Conservation (phyloP, 2,888 invertebrate genomes). For the Venustoraphidia nigricollis region DNA sequence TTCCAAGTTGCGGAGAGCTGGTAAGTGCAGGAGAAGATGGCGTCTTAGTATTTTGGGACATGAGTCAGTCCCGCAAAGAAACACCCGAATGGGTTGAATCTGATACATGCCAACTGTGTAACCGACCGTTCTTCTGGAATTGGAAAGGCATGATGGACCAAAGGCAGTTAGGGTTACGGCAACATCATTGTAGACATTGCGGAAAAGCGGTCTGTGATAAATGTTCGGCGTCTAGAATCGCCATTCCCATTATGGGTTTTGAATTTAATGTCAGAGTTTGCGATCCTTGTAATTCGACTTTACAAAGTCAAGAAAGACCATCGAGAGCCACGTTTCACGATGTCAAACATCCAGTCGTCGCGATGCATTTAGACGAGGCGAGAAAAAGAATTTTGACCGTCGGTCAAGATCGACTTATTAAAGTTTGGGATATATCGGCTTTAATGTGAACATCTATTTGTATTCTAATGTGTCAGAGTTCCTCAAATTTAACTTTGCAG, state of each 20-base stretch:
- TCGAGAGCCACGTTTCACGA: constrained; percentile 93
- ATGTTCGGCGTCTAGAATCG: constrained; percentile 77
- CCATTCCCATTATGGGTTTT: constrained; percentile 93
- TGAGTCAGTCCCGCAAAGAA: constrained; percentile 75
- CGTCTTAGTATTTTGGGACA: constrained; percentile 88
- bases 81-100: constrained; percentile 93
- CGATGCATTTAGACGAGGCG: constrained; percentile 80
- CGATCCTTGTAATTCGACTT: constrained; percentile 70
- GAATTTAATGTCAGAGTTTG: constrained; percentile 96
- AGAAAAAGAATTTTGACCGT: constrained; percentile 79
- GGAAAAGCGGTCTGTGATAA: constrained; percentile 90
- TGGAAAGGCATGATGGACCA: constrained; percentile 97
- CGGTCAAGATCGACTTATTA: constrained; percentile 89
- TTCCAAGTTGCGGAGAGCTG: constrained; percentile 61
- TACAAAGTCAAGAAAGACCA: constrained; percentile 73
- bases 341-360: constrained; percentile 78
- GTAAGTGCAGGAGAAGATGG: constrained; percentile 87
- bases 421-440: constrained; percentile 77
- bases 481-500: too few relatives aligned
- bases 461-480: too few relatives aligned
- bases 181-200: constrained; percentile 85
- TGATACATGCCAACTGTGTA: constrained; percentile 88
- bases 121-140: constrained; percentile 98
- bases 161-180: constrained; percentile 78
- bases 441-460: constrained; percentile 19